Base-by-base conservation (phyloP, 2,797 vertebrate species). In the Euthynnus affinis region DNA sequence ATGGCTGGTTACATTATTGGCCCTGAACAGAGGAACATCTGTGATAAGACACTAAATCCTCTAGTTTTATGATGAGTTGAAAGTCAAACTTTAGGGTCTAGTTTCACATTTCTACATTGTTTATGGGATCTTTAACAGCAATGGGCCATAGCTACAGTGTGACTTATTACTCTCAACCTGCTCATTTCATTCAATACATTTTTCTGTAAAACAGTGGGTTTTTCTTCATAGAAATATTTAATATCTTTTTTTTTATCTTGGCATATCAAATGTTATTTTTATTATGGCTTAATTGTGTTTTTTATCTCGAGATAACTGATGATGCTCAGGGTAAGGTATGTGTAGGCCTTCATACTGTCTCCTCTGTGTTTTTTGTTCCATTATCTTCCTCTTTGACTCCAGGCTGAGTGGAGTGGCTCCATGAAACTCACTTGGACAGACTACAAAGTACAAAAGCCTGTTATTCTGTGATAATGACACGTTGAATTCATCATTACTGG, bases 11-110 rank as follows among this genome's bases (percentile, higher is more conserved):
- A 18, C 46, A 52, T 71, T 49, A 68, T 27, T 53, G 37, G 15
- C 51, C 12, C 23, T 46, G 52, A 85, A 89, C 71, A 81, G 55
- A 75, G 40, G 34, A 69, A 37, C 3, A 9, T 52, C 83, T 87
- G 76, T 87, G 58, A 59, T 67, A 74, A 68, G 53, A 52, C 27
- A 59, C 23, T 34, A 51, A 63, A 27, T 55, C 20, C 48, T 66
- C 27, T 37, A 48, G 18, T 20, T 58, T 25, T 22, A 10, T 44
- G 9, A 40, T 58, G 15, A 25, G 7, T 18, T 64, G 1, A 59
- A 53, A 25, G 12, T 52, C 20, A 51, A 27, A 17, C 18, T 18
- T 40, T 22, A 42, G n/a, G 6, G 9, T 68, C 20, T 15, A 3
- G 18, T 20, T 49, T 1, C 55, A 52, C 14, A 40, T 58, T 52